Base-by-base conservation (phyloP, 2,797 vertebrate species). In the Orientallactaga sibirica region DNA sequence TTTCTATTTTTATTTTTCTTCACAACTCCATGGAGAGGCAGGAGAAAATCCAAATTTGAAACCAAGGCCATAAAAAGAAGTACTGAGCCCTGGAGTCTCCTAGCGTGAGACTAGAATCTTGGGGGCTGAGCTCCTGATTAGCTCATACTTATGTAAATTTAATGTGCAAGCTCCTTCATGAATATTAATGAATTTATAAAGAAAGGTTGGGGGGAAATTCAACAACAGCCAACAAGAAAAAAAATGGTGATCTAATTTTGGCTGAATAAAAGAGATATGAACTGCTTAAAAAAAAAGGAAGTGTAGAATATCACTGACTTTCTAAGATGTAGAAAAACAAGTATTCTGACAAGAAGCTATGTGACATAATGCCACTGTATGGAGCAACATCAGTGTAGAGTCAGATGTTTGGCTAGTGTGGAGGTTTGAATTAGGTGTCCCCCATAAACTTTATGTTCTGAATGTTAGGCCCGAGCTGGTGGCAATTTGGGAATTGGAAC, bases 151-250 rank as follows among this genome's bases (percentile, higher is more conserved):
- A 78, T 66, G 76, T 93, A 96, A 91, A 95, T 94, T 93, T 95
- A 96, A 92, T 93, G 92, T 85, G 58, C 27, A 92, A 94, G 92
- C 2, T 67, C 15, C 20, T 78, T 70, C 55, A 89, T 95, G 92
- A 92, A 94, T 97, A 94, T 92, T 91, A 93, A 95, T 96, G 48
- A 73, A 86, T 85, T 77, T 82, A 14, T 83, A 94, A 93, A 92
- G 41, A 22, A 86, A 78, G 22, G 7, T 79, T 88, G 48, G 81
- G 48, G 20, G 81, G 85, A 94, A 84, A 90, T 66, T 91, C 37
- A 89, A 73, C 93, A 95, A 82, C 33, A 70, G 68, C 15, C 24
- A 68, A 66, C 86, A 81, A 75, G 41, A 84, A 58, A 70, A 37
- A 85, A 48, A 79, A 37, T 76, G 48, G 25, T 73, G 92, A 93